Percentiles rank a stretch among this genome's conserved stretches.
Evolutionary conservation across 2,113 vertebrate species (phyloP).

Genomic region (Lycaon pictus): DNA sequence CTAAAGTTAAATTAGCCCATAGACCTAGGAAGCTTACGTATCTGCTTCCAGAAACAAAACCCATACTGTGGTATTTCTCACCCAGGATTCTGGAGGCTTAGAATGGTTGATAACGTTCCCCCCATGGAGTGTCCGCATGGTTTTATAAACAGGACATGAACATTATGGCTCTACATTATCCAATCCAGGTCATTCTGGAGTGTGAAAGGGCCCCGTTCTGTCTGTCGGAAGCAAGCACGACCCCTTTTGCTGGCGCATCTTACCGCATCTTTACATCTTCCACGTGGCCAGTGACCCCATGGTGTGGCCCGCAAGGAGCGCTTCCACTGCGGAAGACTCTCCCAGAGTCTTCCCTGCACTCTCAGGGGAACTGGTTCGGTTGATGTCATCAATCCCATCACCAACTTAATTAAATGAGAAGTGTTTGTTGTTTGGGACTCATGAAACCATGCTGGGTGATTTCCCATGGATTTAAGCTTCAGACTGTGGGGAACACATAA

Average conservation of each 20-base stretch:
- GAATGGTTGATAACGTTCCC: not conserved
- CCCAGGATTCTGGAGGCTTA: not conserved
- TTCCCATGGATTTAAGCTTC: not conserved
- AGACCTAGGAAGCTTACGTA: not conserved
- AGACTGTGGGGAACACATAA: slow-evolving; percentile 3
- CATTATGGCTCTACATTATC: not conserved
- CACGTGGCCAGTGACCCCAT: not conserved
- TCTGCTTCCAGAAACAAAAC: not conserved
- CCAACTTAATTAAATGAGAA: slow-evolving; percentile 52
- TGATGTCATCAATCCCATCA: slow-evolving; percentile 43
- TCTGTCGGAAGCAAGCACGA: not conserved
- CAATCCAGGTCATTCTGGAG: not conserved
- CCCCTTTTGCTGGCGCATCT: too few species aligned
- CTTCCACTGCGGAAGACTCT: too few species aligned
- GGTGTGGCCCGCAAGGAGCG: not conserved
- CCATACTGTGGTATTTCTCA: not conserved
- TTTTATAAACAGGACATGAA: slow-evolving; percentile 19
- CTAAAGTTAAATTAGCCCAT: not conserved
- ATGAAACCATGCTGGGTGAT: not conserved
- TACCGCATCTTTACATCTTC: not conserved
- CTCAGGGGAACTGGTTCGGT: not conserved
- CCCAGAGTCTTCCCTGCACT: not conserved
- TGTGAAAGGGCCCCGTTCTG: not conserved
- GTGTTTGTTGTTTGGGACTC: slow-evolving; percentile 44
- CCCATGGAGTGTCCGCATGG: not conserved